Percentiles rank a stretch among this genome's conserved stretches.
Evolutionary conservation across 2,888 invertebrate genomes (phyloP).

Genomic region (Tipula confusa): DNA sequence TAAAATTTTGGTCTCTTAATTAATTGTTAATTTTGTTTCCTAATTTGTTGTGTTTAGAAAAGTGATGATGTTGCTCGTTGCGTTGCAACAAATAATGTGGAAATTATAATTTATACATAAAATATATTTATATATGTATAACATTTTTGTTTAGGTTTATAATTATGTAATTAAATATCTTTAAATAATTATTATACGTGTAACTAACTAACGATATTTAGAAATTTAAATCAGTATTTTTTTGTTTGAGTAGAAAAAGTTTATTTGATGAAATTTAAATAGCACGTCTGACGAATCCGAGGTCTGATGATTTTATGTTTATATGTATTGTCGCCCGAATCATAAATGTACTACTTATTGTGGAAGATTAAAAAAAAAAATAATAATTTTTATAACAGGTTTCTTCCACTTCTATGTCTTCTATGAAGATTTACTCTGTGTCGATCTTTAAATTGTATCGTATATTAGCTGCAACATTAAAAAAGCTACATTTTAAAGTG

Average conservation of each 20-base stretch:
- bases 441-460: neutral
- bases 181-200: neutral
- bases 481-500: neutral
- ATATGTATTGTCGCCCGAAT: neutral
- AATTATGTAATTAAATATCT: conserved; percentile 5
- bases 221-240: neutral
- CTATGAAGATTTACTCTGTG: neutral
- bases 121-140: neutral
- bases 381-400: neutral
- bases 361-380: neutral
- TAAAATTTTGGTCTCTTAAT: neutral
- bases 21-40: neutral
- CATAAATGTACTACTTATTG: neutral
- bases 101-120: neutral
- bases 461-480: neutral
- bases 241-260: neutral
- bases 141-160: neutral
- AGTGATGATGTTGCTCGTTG: neutral
- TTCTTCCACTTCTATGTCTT: neutral
- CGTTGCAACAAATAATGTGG: neutral
- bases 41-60: neutral
- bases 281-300: neutral
- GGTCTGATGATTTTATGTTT: neutral
- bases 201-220: conserved; percentile 20
- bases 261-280: neutral